Conservation (phyloP, 2,888 invertebrate genomes). For the Branchellion lobata region DNA sequence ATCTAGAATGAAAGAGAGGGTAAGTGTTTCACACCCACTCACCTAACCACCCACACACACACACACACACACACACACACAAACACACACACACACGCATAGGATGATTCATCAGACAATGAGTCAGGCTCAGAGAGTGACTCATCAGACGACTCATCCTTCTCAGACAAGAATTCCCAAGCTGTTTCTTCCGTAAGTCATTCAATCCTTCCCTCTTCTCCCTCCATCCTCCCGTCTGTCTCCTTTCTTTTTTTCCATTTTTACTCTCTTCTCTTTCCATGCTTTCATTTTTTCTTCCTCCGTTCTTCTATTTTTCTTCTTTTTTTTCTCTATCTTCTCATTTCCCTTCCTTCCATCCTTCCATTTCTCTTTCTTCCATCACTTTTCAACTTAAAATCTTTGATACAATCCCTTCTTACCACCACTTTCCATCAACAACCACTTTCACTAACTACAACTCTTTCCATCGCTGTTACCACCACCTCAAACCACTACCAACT, state of each 20-base stretch:
- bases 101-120: constrained; percentile 6
- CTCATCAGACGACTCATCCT: not conserved
- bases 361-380: too few species aligned
- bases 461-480: too few species aligned
- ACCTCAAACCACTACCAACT: too few species aligned
- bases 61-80: too few species aligned
- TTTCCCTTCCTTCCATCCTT: too few species aligned
- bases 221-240: not conserved
- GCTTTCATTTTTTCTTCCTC: not conserved
- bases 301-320: not conserved
- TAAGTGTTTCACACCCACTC: not conserved
- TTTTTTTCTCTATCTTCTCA: not conserved
- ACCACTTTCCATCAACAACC: too few species aligned
- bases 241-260: not conserved
- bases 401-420: too few species aligned
- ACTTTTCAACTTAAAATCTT: too few species aligned
- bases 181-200: too few species aligned
- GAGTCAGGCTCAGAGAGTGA: constrained; percentile 6
- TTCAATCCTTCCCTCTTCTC: too few species aligned
- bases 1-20: not conserved
- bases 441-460: too few species aligned
- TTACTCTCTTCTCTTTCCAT: not conserved
- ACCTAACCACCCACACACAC: too few species aligned
- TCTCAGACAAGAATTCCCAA: not conserved
- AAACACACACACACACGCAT: not conserved